Evolutionary conservation across 2,113 vertebrate genomes (phyloP).

Genomic region (Miniopterus natalensis): DNA sequence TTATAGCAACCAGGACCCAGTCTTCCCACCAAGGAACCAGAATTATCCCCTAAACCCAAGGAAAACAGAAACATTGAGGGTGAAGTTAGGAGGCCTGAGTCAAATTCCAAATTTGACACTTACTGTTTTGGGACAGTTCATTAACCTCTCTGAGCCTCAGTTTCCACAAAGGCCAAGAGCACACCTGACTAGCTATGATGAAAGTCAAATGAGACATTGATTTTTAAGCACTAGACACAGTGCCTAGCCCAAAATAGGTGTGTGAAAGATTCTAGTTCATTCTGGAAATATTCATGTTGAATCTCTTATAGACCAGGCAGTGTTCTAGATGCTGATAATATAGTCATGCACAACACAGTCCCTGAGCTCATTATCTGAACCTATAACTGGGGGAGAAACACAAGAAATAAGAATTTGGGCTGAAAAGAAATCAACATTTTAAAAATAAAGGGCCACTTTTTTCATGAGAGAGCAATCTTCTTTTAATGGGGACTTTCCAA

Average conservation of each 20-base stretch:
- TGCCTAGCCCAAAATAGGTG: neutral
- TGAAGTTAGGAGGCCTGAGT: neutral
- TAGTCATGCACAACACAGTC: neutral
- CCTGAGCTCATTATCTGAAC: neutral
- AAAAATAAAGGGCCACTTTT: neutral
- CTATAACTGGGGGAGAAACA: neutral
- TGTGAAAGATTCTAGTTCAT: neutral
- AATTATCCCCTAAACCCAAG: neutral
- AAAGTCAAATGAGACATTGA: neutral
- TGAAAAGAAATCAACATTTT: conserved; percentile 4
- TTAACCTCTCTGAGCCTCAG: neutral
- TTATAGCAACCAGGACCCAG: neutral
- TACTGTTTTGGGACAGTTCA: neutral
- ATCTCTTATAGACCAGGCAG: too few relatives aligned
- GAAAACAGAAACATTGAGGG: neutral
- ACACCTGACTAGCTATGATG: neutral
- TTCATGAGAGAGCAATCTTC: neutral
- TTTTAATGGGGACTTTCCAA: neutral
- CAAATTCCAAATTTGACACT: neutral
- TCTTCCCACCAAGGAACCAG: neutral
- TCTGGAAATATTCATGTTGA: neutral
- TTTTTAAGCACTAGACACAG: neutral
- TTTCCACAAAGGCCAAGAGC: neutral
- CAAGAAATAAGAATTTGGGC: neutral
- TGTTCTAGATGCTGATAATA: neutral